Evolutionary conservation across 1,140 invertebrate genomes (phyloP), one percentile per base, ranked within the genome.

Genomic region (Drosophila ogumai): DNA sequence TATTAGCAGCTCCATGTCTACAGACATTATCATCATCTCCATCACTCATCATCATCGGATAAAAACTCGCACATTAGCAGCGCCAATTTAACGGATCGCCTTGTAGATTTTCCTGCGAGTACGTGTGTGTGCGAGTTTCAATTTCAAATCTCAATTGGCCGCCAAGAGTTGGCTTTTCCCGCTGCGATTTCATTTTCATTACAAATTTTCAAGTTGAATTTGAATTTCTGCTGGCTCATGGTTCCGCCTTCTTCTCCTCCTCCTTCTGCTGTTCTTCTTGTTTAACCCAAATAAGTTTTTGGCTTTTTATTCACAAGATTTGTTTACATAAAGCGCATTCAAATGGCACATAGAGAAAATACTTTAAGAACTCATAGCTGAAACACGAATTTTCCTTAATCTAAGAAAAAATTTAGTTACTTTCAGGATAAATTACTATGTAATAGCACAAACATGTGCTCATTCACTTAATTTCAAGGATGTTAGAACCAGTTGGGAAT

Each of bases 141-240:
- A 84, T 87, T 86, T 86, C 80, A 64, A 68, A 78, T 77, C 79
- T 81, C 82, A 86, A 74, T 81, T 85, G 82, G 52, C 74, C 72
- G 64, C 63, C 77, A 84, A 84, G 72, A 28, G 43, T 81, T 79
- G 58, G 57, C 34, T 69, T 75, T 82, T 59, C 66, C 43, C 58
- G 66, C 66, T 34, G 19, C 47, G 50, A 55, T 41, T 66, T 78
- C 74, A 65, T 66, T 81, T 76, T 68, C 74, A 75, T 79, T 88
- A 76, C 46, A 44, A 46, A 55, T 55, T 72, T 77, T 59, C 56
- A 54, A 84, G 73, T 59, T 36, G 57, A 44, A 64, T 72, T 67
- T 63, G 54, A 64, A 31, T 76, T 72, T 79, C 6, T 63, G 66
- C 57, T 67, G 60, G 43, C 50, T 77, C 61, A 63, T 55, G 75